Evolutionary conservation across 2,797 vertebrate genomes (phyloP), one percentile per base, ranked within the genome.

Genomic region (Crax fasciolata): DNA sequence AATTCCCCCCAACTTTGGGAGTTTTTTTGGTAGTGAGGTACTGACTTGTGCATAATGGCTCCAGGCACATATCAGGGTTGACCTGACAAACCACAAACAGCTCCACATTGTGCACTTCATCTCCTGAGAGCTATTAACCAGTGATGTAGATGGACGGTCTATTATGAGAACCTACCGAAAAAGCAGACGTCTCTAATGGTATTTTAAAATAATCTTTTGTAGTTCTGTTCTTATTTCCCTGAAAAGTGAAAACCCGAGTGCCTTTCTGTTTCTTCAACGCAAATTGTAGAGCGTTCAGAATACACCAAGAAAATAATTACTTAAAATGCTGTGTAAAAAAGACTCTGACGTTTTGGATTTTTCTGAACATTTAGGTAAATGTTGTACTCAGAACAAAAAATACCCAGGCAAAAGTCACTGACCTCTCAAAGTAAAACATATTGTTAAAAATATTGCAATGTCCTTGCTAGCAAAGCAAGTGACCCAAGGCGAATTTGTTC

Each of bases 361-460:
- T 80, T 55, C 73, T 65, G 25, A 84, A 68, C 39, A 66, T 95
- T 84, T 79, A 94, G 51, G 70, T n/a, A 87, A 80, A 74, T 51
- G 72, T 32, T 95, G 85, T 74, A 93, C 80, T 95, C 92, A 93
- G 92, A 91, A 87, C 25, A 90, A 90, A 71, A 93, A 82, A 20
- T 67, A 88, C n/a, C 44, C 83, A 89, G 93, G 79, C 92, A 91
- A 87, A 88, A 93, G 87, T 77, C 90, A 84, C n/a, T 96, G 95
- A 96, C 96, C 94, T 92, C 96, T 70, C 74, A 94, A 87, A 96
- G 94, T 86, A 96, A 95, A 98, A 92, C 96, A 96, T 96, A 97
- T 97, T 97, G 96, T 97, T 97, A 97, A 96, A 97, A 97, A 95
- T 95, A 96, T 77, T 63, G 54, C 84, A 80, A 8, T 58, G 84